A percentile compares a stretch with the other conserved stretches of the same genome.
These are phyloP conservation scores for Caprella mutica DNA, from an alignment of 2,888 invertebrate genomes.

Conservation along the genomic window DNA sequence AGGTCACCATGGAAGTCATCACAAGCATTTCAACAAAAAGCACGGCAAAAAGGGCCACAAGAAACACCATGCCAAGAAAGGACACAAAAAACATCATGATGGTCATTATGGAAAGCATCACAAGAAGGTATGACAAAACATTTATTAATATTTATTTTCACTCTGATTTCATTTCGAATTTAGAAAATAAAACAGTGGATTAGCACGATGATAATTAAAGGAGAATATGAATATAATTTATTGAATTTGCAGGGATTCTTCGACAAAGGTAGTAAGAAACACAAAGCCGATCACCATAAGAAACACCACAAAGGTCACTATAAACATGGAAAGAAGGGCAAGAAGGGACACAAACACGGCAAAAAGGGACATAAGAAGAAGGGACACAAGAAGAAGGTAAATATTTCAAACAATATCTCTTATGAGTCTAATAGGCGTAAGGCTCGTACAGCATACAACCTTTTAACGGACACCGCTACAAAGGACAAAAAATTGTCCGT, in stretches of 20 bases:
- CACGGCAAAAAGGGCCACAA: constrained; percentile 5
- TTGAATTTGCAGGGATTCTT: constrained; percentile 56
- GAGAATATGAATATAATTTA: no score
- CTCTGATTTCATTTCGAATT: no score
- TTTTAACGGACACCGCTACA: no score
- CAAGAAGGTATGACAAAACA: not conserved
- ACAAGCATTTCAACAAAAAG: not conserved
- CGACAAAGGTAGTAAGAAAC: constrained; percentile 56
- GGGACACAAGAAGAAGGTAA: constrained; percentile 5
- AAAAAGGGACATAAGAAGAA: constrained; percentile 11
- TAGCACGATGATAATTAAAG: no score
- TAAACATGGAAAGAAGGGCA: constrained; percentile 6
- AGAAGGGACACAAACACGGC: constrained; percentile 11
- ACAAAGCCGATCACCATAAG: constrained; percentile 11
- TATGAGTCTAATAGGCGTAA: no score
- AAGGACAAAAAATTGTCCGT: no score
- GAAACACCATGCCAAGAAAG: constrained; percentile 2
- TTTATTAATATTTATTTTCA: not conserved
- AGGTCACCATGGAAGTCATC: not conserved
- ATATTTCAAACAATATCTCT: not conserved
- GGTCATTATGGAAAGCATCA: constrained; percentile 2
- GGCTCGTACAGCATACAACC: no score
- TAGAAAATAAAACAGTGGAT: no score
- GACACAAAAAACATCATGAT: not conserved
- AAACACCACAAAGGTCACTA: constrained; percentile 9